A percentile compares a stretch with the other conserved stretches of the same genome.
Conservation (phyloP, 2,797 vertebrate genomes). For the Intellagama lesueurii region DNA sequence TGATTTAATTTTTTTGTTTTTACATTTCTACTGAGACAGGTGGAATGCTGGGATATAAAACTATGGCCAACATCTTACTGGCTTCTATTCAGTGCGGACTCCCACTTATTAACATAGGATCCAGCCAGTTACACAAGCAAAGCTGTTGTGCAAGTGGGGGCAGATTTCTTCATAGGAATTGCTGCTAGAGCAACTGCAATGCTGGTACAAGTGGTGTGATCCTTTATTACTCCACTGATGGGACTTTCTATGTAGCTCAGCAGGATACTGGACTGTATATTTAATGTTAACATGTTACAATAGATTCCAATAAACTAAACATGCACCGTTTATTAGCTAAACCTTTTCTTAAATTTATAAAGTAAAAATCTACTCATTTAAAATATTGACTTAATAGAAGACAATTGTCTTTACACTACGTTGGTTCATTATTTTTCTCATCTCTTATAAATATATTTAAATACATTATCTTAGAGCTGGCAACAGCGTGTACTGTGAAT, state of each 20-base stretch:
- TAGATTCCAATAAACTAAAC: background rate
- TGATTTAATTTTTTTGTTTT: background rate
- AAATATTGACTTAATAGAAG: background rate
- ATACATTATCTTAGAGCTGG: background rate
- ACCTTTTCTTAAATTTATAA: conserved; percentile 9
- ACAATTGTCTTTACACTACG: conserved; percentile 26
- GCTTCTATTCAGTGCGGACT: background rate
- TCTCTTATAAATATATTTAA: background rate
- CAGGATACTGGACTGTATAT: background rate
- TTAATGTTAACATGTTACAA: background rate
- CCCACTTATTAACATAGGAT: background rate
- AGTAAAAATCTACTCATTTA: background rate
- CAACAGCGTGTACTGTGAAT: background rate
- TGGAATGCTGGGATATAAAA: background rate
- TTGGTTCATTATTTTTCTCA: conserved; percentile 12
- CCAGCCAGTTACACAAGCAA: too few relatives aligned
- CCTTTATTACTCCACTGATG: too few relatives aligned
- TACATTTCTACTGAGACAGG: background rate
- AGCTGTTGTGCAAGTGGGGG: background rate
- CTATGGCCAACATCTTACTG: too few relatives aligned
- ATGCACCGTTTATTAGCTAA: background rate
- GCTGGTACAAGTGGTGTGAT: too few relatives aligned
- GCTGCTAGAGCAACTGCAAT: too few relatives aligned
- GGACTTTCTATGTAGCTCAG: too few relatives aligned
- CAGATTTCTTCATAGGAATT: too few relatives aligned